Evolutionary conservation across 2,113 vertebrate genomes (phyloP).

Genomic region (Rhegmatorhina hoffmannsi): DNA sequence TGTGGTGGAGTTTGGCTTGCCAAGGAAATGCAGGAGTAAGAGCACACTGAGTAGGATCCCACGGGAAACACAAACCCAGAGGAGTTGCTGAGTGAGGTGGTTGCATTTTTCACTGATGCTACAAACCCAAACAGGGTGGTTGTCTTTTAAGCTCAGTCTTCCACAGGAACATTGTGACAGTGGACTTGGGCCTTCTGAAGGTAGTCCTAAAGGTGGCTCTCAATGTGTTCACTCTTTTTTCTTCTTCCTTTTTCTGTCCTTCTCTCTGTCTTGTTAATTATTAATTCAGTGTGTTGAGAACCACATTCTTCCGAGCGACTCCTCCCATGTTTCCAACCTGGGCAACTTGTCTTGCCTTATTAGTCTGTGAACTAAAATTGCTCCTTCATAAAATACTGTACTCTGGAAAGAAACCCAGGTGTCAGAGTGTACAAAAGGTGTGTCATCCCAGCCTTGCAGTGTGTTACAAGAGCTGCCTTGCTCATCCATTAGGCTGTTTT

Average conservation of each 20-base stretch:
- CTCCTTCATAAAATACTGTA: constrained; percentile 14
- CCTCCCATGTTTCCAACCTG: constrained; percentile 49
- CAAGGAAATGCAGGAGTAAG: not conserved
- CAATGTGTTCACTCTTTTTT: not conserved
- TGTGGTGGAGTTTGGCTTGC: not conserved
- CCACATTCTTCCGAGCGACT: constrained; percentile 10
- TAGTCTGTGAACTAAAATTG: constrained; percentile 29
- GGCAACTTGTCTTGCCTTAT: constrained; percentile 6
- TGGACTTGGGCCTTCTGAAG: not conserved
- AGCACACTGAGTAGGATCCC: not conserved
- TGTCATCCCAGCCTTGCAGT: not conserved
- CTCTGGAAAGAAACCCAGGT: constrained; percentile 10
- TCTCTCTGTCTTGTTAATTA: constrained; percentile 49
- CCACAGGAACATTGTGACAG: not conserved
- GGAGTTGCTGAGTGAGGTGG: not conserved
- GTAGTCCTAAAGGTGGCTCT: not conserved
- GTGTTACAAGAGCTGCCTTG: not conserved
- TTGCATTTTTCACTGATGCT: not conserved
- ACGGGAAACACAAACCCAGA: not conserved
- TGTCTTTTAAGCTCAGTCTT: not conserved
- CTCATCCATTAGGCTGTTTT: not conserved
- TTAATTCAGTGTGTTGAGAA: constrained; percentile 14
- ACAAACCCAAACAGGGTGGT: not conserved
- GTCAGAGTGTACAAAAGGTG: constrained; percentile 42
- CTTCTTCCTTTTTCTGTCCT: not conserved